Base-by-base conservation (phyloP, 1,140 invertebrate genomes). In the Trichonephila clavipes region DNA sequence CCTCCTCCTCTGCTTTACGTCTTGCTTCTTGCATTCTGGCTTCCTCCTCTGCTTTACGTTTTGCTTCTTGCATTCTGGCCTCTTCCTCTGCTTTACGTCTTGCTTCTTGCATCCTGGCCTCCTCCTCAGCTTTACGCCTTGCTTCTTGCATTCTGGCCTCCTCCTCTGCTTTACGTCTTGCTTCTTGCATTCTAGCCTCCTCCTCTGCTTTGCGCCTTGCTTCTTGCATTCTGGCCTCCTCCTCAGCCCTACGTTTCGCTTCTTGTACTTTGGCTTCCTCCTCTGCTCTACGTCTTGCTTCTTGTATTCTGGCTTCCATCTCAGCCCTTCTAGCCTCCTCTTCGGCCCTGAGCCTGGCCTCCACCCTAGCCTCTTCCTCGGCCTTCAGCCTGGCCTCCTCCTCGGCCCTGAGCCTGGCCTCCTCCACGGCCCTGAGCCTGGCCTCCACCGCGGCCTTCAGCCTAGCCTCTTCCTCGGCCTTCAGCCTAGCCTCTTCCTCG, bases 231-330 rank as follows among this genome's bases (percentile, higher is more conserved):
- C 51, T 85, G 8, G 16, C 28, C 21, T 66, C 88, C 19, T 51
- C 34, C 40, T 44, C 81, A 62, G 34, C 82, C 2, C 40, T 44
- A 1, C 21, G 7, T 2, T 2, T 85, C 2, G 16, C 28, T 21
- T 66, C 88, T 2, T 69, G 64, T 58, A 12, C 82, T 14, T 64
- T 83, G 12, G 59, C 87, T 7, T 82, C 94, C 83, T 95, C 95
- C 69, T 77, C 58, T 19, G n/a, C 44, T 19, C 40, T 44, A 1
- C 14, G 3, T 1, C 16, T 85, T 0, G 14, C 28, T 21, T 66
- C 88, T 1, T 69, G 64, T 58, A n/a, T 44, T 21, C 34, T 72
- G 24, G 58, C 66, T 64, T 92, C 59, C 77, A 90, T 81, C 21
- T 91, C 82, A 2, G 85, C 69, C 40, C 18, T 87, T 14, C 81